Base-by-base conservation (phyloP, 1,140 invertebrate genomes). In the Listronotus bonariensis region DNA sequence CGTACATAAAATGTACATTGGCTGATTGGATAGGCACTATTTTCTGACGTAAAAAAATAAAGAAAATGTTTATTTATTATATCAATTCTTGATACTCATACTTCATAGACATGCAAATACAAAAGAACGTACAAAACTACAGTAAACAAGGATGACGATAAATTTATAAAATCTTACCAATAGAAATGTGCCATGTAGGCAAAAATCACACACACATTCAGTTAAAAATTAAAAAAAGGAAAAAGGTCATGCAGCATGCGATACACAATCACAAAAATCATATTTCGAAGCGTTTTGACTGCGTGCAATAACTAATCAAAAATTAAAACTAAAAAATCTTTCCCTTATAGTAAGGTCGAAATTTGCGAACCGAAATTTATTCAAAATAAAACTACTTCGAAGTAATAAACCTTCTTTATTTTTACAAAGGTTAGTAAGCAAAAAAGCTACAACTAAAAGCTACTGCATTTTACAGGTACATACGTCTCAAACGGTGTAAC, bases 331-430 rank as follows among this genome's bases (percentile, higher is more conserved):
- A 73, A 78, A 76, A 80, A 65, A 68, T 71, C 73, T 74, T 77
- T 77, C 76, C 77, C 75, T 78, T 78, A 78, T 78, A 78, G 77
- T 78, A 78, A 78, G 77, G 77, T 76, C 62, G 75, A 71, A 76
- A 59, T 76, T 68, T 66, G 70, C 58, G 69, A 75, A 76, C 67
- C 62, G 56, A 62, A 67, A 38, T 40, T 48, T 71, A 46, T 69
- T 49, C 52, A 71, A 56, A 68, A 52, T n/a, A 42, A 61, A 68
- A 65, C 61, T 55, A 57, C 61, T 68, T 64, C 20, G 18, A 42
- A 55, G 36, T 45, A 53, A 62, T 53, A 31, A 58, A 57, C n/a
- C 46, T 48, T 58, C 38, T 69, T 58, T 52, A n/a, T n/a, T 31
- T 51, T 74, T 69, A 71, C 68, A 73, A 73, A 69, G 60, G 64